These are phyloP conservation scores for Maconellicoccus hirsutus DNA, from an alignment of 1,140 invertebrate species.

Conservation along the genomic window DNA sequence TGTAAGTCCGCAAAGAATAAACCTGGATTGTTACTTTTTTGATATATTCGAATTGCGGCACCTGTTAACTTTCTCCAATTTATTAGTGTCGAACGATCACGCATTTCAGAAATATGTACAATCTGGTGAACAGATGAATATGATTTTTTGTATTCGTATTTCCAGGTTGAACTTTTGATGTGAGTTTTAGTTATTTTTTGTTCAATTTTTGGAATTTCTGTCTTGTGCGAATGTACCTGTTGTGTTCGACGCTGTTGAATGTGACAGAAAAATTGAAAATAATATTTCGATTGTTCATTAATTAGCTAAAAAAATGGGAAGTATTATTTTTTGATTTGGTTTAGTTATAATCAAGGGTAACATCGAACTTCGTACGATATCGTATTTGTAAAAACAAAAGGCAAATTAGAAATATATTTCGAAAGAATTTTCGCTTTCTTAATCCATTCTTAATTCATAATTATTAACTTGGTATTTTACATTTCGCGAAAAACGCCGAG, in stretches of 20 bases:
- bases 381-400: no score
- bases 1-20: not conserved
- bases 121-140: not conserved
- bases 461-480: not conserved
- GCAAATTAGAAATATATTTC: no score
- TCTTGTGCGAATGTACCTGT: no score
- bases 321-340: no score
- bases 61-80: conserved; percentile 8
- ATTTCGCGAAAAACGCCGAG: not conserved
- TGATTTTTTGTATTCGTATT: not conserved
- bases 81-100: not conserved
- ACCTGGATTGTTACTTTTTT: not conserved
- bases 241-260: no score
- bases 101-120: not conserved
- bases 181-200: not conserved
- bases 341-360: no score
- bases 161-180: not conserved
- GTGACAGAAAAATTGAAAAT: no score
- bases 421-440: not conserved
- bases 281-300: no score
- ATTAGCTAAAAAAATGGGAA: no score
- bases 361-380: no score
- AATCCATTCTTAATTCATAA: not conserved
- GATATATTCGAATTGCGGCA: not conserved
- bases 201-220: no score